A percentile compares a stretch with the other conserved stretches of the same genome.
Conservation (phyloP, 1,140 invertebrate genomes). For the Papilio polytes region DNA sequence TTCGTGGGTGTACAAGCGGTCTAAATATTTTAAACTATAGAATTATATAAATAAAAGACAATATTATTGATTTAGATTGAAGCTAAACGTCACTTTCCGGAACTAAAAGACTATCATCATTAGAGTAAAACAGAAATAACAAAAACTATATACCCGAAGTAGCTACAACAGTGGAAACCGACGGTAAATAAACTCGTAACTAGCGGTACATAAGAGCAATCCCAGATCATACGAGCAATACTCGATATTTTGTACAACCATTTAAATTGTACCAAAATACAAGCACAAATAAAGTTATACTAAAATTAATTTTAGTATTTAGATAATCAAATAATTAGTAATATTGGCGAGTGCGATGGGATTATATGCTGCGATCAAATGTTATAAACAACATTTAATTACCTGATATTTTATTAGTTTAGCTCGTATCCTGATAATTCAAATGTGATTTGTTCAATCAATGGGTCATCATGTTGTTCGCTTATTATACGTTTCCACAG, state of each 20-base stretch:
- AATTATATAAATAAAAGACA: too few relatives aligned
- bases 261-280: neutral
- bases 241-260: neutral
- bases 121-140: too few relatives aligned
- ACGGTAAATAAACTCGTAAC: too few relatives aligned
- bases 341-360: neutral
- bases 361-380: conserved; percentile 1
- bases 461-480: neutral
- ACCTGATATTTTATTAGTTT: conserved; percentile 3
- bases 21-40: too few relatives aligned
- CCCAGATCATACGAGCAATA: too few relatives aligned
- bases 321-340: conserved; percentile 18
- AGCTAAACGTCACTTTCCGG: too few relatives aligned
- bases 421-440: neutral
- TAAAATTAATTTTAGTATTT: neutral
- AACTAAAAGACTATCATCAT: too few relatives aligned
- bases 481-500: neutral
- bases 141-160: too few relatives aligned
- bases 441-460: neutral
- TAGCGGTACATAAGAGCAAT: too few relatives aligned
- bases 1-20: too few relatives aligned
- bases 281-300: neutral
- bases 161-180: too few relatives aligned
- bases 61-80: too few relatives aligned
- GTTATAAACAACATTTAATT: neutral